These are phyloP conservation scores for Phataginus tricuspis DNA, from an alignment of 2,797 vertebrate species.

Conservation along the genomic window DNA sequence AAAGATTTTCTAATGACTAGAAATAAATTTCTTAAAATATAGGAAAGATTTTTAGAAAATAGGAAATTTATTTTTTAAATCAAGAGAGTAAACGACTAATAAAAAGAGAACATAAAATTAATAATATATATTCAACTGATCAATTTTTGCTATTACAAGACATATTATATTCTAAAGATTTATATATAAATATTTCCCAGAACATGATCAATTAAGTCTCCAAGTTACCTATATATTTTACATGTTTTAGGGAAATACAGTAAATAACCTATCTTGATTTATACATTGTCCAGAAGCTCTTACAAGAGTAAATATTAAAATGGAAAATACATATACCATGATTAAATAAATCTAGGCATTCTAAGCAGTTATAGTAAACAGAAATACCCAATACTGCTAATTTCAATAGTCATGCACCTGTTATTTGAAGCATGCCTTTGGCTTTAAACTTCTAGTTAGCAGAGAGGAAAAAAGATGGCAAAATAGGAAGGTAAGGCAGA, in stretches of 20 bases:
- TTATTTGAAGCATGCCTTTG: constrained; percentile 61
- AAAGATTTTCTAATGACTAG: not conserved
- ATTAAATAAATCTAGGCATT: constrained; percentile 76
- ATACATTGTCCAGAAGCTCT: constrained; percentile 61
- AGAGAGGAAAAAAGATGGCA: too few relatives aligned
- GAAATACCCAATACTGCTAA: constrained; percentile 67
- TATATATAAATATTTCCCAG: not conserved
- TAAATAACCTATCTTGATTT: constrained; percentile 71
- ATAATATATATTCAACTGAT: not conserved
- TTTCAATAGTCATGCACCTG: constrained; percentile 62
- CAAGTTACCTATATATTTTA: not conserved
- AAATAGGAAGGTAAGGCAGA: too few relatives aligned
- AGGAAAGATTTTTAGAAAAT: not conserved
- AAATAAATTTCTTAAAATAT: not conserved
- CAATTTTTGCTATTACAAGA: not conserved
- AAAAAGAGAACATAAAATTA: not conserved
- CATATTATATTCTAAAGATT: not conserved
- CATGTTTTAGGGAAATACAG: constrained; percentile 57
- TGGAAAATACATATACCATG: constrained; percentile 61
- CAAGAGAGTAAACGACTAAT: not conserved
- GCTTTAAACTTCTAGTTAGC: constrained; percentile 55
- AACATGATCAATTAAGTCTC: not conserved
- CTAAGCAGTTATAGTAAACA: constrained; percentile 59
- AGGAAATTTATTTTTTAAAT: not conserved
- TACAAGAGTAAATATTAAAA: constrained; percentile 73